Evolutionary conservation across 2,888 invertebrate genomes (phyloP).

Genomic region (Watsonalla binaria): DNA sequence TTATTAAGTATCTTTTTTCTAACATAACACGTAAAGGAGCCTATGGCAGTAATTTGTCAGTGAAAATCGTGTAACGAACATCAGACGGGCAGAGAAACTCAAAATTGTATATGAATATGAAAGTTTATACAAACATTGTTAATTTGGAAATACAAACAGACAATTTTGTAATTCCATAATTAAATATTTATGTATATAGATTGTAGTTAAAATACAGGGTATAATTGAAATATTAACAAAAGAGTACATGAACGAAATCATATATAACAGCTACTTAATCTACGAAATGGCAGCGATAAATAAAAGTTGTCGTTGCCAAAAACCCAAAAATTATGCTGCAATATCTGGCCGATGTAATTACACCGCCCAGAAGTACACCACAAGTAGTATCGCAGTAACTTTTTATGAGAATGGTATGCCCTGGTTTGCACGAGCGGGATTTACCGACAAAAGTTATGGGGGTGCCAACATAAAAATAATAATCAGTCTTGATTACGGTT

Average conservation of each 20-base stretch:
- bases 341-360: background rate
- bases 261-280: background rate
- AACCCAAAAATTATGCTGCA: background rate
- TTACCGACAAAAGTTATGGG: background rate
- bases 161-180: too few relatives aligned
- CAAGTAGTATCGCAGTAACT: background rate
- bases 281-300: background rate
- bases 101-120: too few relatives aligned
- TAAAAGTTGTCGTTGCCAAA: background rate
- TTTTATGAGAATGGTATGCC: background rate
- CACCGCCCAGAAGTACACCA: background rate
- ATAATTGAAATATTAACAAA: too few relatives aligned
- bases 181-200: too few relatives aligned
- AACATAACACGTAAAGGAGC: too few relatives aligned
- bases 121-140: too few relatives aligned
- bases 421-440: background rate
- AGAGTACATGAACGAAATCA: background rate
- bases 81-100: too few relatives aligned
- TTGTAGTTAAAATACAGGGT: too few relatives aligned
- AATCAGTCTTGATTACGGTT: background rate
- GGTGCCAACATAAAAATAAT: background rate
- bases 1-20: too few relatives aligned
- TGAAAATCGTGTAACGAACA: too few relatives aligned
- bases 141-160: too few relatives aligned
- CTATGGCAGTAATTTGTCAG: too few relatives aligned